Percentiles rank a stretch among this genome's conserved stretches.
These are phyloP conservation scores for Nephrocerus scutellatus DNA, from an alignment of 2,888 invertebrate species.

Conservation along the genomic window DNA sequence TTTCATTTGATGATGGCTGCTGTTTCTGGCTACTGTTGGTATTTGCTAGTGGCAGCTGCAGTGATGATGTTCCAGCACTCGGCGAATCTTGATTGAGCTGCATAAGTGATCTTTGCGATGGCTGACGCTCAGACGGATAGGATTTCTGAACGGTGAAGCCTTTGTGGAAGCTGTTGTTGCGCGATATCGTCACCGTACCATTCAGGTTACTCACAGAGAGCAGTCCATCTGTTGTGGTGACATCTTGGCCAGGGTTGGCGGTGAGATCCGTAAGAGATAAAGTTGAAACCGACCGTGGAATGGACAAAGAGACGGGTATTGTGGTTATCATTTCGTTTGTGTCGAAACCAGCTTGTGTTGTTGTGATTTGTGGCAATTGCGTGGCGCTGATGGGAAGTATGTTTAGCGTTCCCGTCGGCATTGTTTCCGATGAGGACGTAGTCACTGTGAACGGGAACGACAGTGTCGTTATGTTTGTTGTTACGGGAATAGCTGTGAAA, in stretches of 20 bases:
- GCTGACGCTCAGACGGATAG: constrained; percentile 31
- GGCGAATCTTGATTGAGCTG: too few species aligned
- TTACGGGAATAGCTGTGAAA: constrained; percentile 24
- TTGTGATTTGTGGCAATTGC: constrained; percentile 37
- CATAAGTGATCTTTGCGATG: constrained; percentile 30
- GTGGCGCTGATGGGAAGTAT: constrained; percentile 35
- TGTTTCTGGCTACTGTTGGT: constrained; percentile 5
- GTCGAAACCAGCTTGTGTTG: constrained; percentile 33
- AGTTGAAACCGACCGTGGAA: constrained; percentile 36
- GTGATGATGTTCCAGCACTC: neutral
- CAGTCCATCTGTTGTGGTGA: constrained; percentile 15
- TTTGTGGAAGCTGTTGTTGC: constrained; percentile 40
- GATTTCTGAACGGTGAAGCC: constrained; percentile 32
- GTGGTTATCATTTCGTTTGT: constrained; percentile 33
- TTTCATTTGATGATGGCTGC: constrained; percentile 9
- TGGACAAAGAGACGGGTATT: constrained; percentile 40
- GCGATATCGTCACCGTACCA: constrained; percentile 31
- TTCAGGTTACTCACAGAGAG: constrained; percentile 37
- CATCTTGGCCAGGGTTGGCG: too few species aligned
- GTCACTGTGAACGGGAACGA: constrained; percentile 45
- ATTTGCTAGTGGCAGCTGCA: neutral
- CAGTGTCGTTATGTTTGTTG: constrained; percentile 39
- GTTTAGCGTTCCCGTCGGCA: constrained; percentile 38
- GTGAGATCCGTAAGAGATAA: constrained; percentile 35
- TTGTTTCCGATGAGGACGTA: constrained; percentile 32